A percentile compares a stretch with the other conserved stretches of the same genome.
Evolutionary conservation across 2,888 invertebrate genomes (phyloP).

Genomic region (Tethea ocularis): DNA sequence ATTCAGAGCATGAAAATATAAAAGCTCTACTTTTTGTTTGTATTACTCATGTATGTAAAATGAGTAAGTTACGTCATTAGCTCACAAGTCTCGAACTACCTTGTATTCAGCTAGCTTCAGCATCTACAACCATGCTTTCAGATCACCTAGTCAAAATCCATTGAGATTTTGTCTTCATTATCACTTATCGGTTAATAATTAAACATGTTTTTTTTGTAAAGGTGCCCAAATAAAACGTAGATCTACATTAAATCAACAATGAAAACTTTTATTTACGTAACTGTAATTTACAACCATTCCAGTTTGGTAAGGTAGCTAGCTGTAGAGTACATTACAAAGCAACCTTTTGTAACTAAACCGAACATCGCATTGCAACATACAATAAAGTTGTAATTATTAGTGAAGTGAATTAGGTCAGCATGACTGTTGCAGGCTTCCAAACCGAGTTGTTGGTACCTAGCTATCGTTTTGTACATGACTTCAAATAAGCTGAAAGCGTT

Average conservation of each 20-base stretch:
- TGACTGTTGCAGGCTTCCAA: slow-evolving; percentile 15
- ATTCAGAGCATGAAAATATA: neutral
- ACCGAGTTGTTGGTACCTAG: slow-evolving; percentile 4
- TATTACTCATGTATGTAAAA: neutral
- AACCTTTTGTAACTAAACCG: slow-evolving; percentile 10
- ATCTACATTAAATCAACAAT: too few species aligned
- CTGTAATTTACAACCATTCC: neutral
- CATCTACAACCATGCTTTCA: too few species aligned
- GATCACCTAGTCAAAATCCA: too few species aligned
- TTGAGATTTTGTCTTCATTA: too few species aligned
- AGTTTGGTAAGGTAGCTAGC: slow-evolving; percentile 14
- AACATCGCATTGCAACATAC: slow-evolving; percentile 13
- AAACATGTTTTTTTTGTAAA: too few species aligned
- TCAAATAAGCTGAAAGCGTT: neutral
- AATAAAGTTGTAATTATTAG: slow-evolving; percentile 19
- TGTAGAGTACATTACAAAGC: slow-evolving; percentile 14
- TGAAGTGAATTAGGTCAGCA: slow-evolving; percentile 16
- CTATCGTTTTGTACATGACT: neutral
- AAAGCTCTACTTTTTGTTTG: neutral
- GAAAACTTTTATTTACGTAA: neutral
- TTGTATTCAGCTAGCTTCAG: too few species aligned
- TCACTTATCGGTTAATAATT: too few species aligned
- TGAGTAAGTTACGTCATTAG: too few species aligned
- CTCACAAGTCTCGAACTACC: too few species aligned
- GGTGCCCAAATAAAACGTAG: too few species aligned